Evolutionary conservation across 2,888 invertebrate species (phyloP).

Genomic region (Philaethria dido): DNA sequence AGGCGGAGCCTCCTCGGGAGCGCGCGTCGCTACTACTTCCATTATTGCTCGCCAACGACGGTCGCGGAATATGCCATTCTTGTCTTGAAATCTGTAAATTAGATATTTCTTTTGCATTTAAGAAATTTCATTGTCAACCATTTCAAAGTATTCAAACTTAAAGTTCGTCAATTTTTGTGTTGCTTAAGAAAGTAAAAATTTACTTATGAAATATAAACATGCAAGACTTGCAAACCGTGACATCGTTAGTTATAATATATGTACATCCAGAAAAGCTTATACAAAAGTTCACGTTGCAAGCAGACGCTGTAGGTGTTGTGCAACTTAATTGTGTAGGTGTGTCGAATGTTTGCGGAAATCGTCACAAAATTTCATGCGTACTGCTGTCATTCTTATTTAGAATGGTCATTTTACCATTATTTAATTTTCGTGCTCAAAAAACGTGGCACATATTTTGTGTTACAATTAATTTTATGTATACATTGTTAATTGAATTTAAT

Average conservation of each 20-base stretch:
- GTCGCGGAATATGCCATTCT: slow-evolving; percentile 92
- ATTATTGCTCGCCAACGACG: slow-evolving; percentile 85
- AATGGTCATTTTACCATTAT: slow-evolving; percentile 23
- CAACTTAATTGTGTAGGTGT: slow-evolving; percentile 25
- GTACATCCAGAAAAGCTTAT: slow-evolving; percentile 28
- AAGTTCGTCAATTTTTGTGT: slow-evolving; percentile 24
- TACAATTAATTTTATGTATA: slow-evolving; percentile 5
- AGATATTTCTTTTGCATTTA: background rate
- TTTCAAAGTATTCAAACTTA: slow-evolving; percentile 3
- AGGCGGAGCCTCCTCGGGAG: slow-evolving; percentile 85
- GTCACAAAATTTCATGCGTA: slow-evolving; percentile 10
- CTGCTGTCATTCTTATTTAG: background rate
- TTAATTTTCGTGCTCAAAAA: slow-evolving; percentile 8
- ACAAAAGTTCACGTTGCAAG: slow-evolving; percentile 20
- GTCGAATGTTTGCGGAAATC: slow-evolving; percentile 21
- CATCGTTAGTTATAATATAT: slow-evolving; percentile 28
- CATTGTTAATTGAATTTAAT: slow-evolving; percentile 1
- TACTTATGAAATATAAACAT: slow-evolving; percentile 27
- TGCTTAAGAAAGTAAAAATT: slow-evolving; percentile 31
- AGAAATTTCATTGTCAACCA: slow-evolving; percentile 5
- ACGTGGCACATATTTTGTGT: slow-evolving; percentile 1
- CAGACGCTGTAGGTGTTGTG: slow-evolving; percentile 26
- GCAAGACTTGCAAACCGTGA: slow-evolving; percentile 31
- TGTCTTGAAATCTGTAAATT: slow-evolving; percentile 65
- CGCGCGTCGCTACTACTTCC: slow-evolving; percentile 70